Percentiles rank a stretch among this genome's conserved stretches.
Evolutionary conservation across 2,888 invertebrate genomes (phyloP).

Genomic region (Panzeria rudis): DNA sequence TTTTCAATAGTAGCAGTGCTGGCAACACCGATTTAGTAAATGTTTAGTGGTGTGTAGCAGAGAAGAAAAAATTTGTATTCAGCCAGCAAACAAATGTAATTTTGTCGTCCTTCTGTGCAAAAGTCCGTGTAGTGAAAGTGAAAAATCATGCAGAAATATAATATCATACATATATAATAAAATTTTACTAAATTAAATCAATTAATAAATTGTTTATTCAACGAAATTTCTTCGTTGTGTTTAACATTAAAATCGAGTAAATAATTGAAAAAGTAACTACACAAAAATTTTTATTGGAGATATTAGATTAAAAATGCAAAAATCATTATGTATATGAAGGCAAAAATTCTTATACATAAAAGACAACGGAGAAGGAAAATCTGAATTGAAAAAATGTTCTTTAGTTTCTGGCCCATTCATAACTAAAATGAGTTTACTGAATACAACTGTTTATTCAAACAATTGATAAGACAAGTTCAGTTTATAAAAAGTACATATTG

Average conservation of each 20-base stretch:
- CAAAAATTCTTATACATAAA: constrained; percentile 69
- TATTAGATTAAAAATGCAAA: constrained; percentile 32
- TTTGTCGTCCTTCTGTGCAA: constrained; percentile 64
- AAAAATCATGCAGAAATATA: constrained; percentile 56
- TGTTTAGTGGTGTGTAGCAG: constrained; percentile 22
- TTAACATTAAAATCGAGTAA: constrained; percentile 1
- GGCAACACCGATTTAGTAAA: not conserved
- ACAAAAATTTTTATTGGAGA: constrained; percentile 20
- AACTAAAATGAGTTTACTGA: not conserved
- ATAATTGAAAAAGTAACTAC: constrained; percentile 11
- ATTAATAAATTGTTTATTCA: constrained; percentile 4
- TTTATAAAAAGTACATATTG: constrained; percentile 18
- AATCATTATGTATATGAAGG: constrained; percentile 44
- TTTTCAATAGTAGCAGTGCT: not conserved
- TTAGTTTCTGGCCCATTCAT: constrained; percentile 28
- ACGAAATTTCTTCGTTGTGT: constrained; percentile 12
- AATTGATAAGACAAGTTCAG: not conserved
- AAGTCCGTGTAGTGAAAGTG: constrained; percentile 65
- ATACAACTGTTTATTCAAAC: not conserved
- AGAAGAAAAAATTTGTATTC: constrained; percentile 21
- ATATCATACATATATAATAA: constrained; percentile 47
- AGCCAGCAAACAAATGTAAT: constrained; percentile 57
- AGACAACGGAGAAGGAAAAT: constrained; percentile 48
- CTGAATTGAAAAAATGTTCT: constrained; percentile 43
- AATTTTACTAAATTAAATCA: constrained; percentile 2